These are phyloP conservation scores for Emys orbicularis DNA, from an alignment of 2,797 vertebrate species.

Conservation along the genomic window DNA sequence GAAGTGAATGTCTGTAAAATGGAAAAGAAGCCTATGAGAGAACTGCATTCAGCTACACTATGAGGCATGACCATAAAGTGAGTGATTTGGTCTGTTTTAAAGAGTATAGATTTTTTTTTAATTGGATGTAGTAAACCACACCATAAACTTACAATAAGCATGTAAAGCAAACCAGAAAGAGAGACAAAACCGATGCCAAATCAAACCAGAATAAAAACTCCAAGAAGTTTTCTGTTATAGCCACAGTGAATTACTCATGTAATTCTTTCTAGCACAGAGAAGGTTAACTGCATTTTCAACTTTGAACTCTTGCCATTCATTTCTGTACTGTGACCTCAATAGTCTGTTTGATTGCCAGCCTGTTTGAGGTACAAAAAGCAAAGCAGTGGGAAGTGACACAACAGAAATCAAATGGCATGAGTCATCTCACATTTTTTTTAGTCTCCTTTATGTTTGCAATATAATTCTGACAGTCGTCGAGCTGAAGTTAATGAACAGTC, in stretches of 20 bases:
- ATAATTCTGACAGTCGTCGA: slow-evolving; percentile 53
- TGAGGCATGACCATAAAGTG: slow-evolving; percentile 15
- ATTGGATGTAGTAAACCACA: not conserved
- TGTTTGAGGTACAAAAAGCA: slow-evolving; percentile 28
- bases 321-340: slow-evolving; percentile 54
- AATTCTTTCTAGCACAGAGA: slow-evolving; percentile 47
- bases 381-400: slow-evolving; percentile 60
- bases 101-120: not conserved
- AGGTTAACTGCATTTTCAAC: slow-evolving; percentile 63
- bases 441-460: slow-evolving; percentile 52
- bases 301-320: slow-evolving; percentile 51
- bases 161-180: not conserved
- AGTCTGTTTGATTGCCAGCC: slow-evolving; percentile 38
- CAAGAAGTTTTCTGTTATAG: slow-evolving; percentile 19
- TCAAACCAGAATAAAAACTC: slow-evolving; percentile 35
- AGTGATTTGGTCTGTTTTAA: slow-evolving; percentile 25
- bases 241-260: slow-evolving; percentile 5
- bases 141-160: not conserved
- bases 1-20: not conserved
- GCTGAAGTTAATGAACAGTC: slow-evolving; percentile 67
- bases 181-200: not conserved
- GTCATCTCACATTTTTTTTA: slow-evolving; percentile 25
- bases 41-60: not conserved
- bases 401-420: slow-evolving; percentile 68
- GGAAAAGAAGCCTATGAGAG: slow-evolving; percentile 22